A percentile compares a stretch with the other conserved stretches of the same genome.
Conservation (phyloP, 2,888 invertebrate genomes). For the Uloborus plumipes region DNA sequence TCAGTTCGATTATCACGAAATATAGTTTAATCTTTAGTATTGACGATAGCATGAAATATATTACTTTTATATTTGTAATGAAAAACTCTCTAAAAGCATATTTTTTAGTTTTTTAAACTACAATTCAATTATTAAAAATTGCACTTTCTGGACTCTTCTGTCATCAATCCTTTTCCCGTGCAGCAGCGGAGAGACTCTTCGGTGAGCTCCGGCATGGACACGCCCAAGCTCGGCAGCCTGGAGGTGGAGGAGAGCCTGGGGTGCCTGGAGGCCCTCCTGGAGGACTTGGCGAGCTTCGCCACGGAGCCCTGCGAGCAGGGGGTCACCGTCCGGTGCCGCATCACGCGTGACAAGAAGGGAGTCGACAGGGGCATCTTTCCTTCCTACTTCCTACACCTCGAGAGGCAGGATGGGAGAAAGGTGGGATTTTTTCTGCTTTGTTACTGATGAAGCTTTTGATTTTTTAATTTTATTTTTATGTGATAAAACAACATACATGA, state of each 20-base stretch:
- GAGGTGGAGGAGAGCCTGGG: conserved; percentile 60
- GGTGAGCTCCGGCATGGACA: conserved; percentile 27
- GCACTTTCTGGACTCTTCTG: no score
- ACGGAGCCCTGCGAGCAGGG: conserved; percentile 57
- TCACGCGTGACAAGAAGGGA: conserved; percentile 96
- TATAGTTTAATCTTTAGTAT: no score
- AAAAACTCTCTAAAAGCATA: no score
- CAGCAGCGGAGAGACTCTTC: conserved; percentile 52
- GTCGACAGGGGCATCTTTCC: conserved; percentile 98
- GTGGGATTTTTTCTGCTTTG: conserved; percentile 8
- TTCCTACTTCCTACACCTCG: conserved; percentile 95
- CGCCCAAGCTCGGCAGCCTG: conserved; percentile 48
- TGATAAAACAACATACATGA: no score
- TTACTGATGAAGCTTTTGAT: no score
- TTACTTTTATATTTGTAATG: not conserved
- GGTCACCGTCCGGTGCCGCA: conserved; percentile 90
- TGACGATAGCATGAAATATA: no score
- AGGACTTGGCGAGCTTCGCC: conserved; percentile 50
- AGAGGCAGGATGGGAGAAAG: conserved; percentile 58
- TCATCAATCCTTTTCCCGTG: not conserved
- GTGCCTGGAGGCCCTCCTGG: conserved; percentile 44
- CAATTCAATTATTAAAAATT: no score
- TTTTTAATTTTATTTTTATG: no score
- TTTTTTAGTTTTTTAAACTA: no score
- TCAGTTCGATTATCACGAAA: no score